Evolutionary conservation across 2,113 vertebrate species (phyloP), one percentile per base, ranked within the genome.

Genomic region (Rhipidura dahli): DNA sequence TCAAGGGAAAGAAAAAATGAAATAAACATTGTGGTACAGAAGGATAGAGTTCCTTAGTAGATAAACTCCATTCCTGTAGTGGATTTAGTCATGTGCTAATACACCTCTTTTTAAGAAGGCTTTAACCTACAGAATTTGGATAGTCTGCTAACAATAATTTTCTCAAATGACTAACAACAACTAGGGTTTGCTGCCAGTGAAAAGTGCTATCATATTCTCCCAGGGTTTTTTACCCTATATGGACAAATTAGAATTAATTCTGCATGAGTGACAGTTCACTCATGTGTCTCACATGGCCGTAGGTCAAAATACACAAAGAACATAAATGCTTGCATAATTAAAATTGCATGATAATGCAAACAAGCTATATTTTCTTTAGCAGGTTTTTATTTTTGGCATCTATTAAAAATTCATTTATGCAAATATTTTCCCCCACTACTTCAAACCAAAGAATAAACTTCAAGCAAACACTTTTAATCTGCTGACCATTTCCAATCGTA

Each of bases 221-320:
- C 64, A 75, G 47, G 54, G 21, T 54, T 73, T 92, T 84, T 93
- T 37, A 7, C 56, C 56, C 69, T 92, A 56, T 81, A 92, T 78
- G 70, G 72, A 50, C 72, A 94, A 92, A 92, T 84, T 42, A 87
- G 79, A 90, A 93, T 95, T 92, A 95, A 86, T 72, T 84, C 64
- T 89, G 78, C 61, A 49, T 94, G 90, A 96, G 64, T 72, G 96
- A 96, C 69, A 89, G 83, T 60, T 96, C 93, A 96, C 80, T 95
- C 93, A 64, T 87, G 69, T 80, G 69, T 93, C 83, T 95, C 83
- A 87, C 65, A 94, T 94, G 93, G 92, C 88, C 53, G 7, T 49
- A 90, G 94, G 93, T 96, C 90, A 96, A 93, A 96, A 84, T 42
- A 89, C 61, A 93, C 86, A 78, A 78, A 81, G 80, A 89, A 87